Conservation (phyloP, 2,797 vertebrate genomes). For the Scarus forsteni region DNA sequence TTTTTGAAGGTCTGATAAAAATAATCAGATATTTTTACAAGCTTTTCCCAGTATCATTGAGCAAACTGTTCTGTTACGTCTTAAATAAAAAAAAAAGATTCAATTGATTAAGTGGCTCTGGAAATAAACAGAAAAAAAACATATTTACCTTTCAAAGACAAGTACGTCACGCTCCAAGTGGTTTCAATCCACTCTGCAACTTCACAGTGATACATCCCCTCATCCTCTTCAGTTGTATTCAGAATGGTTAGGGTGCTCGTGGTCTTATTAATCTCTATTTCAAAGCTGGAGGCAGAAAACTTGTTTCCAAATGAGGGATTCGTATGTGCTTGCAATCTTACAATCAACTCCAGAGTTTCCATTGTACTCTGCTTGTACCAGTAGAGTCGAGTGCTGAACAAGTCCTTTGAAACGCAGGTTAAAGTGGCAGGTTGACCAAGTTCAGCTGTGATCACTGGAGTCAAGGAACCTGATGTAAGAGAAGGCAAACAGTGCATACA, state of each 20-base stretch:
- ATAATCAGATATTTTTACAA: too few relatives aligned
- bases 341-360: background rate
- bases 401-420: background rate
- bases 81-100: too few relatives aligned
- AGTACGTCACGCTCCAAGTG: background rate
- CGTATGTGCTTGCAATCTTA: background rate
- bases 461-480: background rate
- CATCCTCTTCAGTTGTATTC: slow-evolving; percentile 11
- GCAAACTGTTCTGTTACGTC: too few relatives aligned
- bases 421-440: slow-evolving; percentile 23
- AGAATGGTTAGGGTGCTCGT: slow-evolving; percentile 17
- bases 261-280: fast-evolving
- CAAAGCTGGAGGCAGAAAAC: background rate
- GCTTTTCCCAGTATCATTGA: too few relatives aligned
- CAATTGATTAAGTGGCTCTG: too few relatives aligned
- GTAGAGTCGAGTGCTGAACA: fast-evolving
- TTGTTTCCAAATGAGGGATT: fast-evolving
- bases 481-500: too few relatives aligned
- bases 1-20: too few relatives aligned
- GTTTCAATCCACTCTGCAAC: fast-evolving
- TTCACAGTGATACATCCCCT: slow-evolving; percentile 48
- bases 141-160: background rate
- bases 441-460: slow-evolving; percentile 20
- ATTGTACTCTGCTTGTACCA: slow-evolving; percentile 44
- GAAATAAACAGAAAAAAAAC: too few relatives aligned